Evolutionary conservation across 1,140 invertebrate species (phyloP).

Genomic region (Homalodisca vitripennis): DNA sequence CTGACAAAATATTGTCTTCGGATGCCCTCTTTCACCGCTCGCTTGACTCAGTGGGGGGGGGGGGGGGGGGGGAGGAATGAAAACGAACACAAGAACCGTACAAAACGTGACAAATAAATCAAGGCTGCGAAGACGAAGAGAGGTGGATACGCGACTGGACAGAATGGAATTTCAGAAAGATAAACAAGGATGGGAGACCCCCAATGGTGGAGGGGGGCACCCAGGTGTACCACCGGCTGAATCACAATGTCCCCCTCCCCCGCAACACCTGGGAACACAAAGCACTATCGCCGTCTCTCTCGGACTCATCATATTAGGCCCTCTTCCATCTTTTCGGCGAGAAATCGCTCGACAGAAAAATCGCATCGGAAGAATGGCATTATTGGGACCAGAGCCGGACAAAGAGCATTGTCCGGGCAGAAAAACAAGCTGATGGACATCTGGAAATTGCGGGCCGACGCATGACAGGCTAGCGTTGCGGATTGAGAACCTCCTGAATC

Average conservation of each 20-base stretch:
- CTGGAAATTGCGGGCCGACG: neutral
- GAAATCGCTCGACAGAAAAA: neutral
- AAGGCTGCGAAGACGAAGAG: neutral
- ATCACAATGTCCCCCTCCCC: neutral
- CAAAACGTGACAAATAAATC: slow-evolving; percentile 25
- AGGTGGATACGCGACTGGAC: neutral
- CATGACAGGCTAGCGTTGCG: neutral
- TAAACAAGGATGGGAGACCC: slow-evolving; percentile 21
- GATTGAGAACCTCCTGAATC: too few species aligned
- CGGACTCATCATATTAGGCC: neutral
- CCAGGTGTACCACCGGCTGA: slow-evolving; percentile 7
- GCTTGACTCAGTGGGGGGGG: too few species aligned
- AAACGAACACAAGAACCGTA: neutral
- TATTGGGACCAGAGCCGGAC: neutral
- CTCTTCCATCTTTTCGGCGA: neutral
- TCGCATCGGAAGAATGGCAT: neutral
- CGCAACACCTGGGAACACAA: slow-evolving; percentile 14
- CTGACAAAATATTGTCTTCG: slow-evolving; percentile 28
- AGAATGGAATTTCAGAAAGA: slow-evolving; percentile 28
- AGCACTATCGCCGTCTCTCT: neutral
- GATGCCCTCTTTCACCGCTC: too few species aligned
- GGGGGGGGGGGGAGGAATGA: neutral
- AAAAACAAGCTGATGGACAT: slow-evolving; percentile 3
- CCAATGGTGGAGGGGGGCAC: neutral
- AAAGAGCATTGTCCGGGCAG: neutral